Base-by-base conservation (phyloP, 1,140 invertebrate species). In the Caligus rogercresseyi region DNA sequence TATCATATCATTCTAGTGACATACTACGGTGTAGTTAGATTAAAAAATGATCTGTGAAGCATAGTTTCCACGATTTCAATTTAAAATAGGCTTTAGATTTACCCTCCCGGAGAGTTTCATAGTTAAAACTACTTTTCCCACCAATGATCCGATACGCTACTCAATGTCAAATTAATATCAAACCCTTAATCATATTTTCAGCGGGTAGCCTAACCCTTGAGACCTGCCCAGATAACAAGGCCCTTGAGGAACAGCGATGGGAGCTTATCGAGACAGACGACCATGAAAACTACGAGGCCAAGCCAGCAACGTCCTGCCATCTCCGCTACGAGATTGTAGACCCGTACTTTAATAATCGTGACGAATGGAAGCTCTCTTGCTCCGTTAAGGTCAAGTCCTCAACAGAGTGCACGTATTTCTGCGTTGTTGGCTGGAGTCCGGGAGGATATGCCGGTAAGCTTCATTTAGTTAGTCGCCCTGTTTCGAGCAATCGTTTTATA, bases 321-420 rank as follows among this genome's bases (percentile, higher is more conserved):
- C 20, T 57, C 20, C 16, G 16, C 55, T 57, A 57, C 20, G 16
- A 16, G 3, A 13, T 57, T 19, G 16, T 23, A 16, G 55, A 19
- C 16, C 55, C 16, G 20, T 13, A 19, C 20, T 19, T 13, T 11
- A 57, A 54, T 4, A 54, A 16, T 16, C 4, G 15, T 13, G 20
- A 16, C 19, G 20, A 54, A 16, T 54, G 60, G 60, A 43, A 20
- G n/a, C 52, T 62, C 3, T 15, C 18, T 20, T 62, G 60, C 23
- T 20, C 31, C 15, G 52, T 62, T 21, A 58, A 23, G 23, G 60
- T 62, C 16, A 25, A 62, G 18, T 16, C 24, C 3, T 20, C 31
- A 13, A 21, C 60, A 7, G 60, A 62, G 16, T 63, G 61, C 52
- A 63, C 61, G 14, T 63, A 63, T 51, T 63, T 63, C 23, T 63